phyloP scores from a whole-genome alignment of 2,888 invertebrate species.

The Exephanes ischioxanthus region DNA sequence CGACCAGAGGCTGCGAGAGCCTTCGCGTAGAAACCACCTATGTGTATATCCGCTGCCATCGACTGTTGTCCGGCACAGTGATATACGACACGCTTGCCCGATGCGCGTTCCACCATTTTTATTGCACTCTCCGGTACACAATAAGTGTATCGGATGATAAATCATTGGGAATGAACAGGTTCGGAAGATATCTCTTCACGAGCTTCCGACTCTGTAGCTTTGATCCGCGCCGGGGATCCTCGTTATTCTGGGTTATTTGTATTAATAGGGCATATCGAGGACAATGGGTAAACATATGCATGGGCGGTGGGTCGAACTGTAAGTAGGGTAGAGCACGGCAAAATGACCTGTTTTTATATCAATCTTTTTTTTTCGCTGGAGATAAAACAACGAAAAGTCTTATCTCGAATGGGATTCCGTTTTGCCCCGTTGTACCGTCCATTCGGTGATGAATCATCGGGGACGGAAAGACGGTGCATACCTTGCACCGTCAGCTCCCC shows the following conservation, averaged over 20 bases:
- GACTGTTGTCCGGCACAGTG: neutral
- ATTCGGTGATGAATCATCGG: constrained; percentile 16
- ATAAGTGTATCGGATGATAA: constrained; percentile 33
- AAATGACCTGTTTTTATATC: too few species aligned
- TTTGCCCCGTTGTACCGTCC: too few species aligned
- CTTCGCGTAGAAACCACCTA: constrained; percentile 48
- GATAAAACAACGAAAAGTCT: too few species aligned
- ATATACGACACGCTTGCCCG: constrained; percentile 21
- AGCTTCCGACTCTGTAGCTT: neutral
- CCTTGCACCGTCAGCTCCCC: neutral
- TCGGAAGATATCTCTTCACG: neutral
- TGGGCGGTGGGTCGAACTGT: too few species aligned
- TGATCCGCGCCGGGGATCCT: neutral
- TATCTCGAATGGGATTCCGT: too few species aligned
- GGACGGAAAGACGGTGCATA: neutral
- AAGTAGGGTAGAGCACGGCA: too few species aligned
- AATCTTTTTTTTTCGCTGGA: too few species aligned
- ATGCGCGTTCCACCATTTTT: constrained; percentile 29
- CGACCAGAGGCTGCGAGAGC: constrained; percentile 39
- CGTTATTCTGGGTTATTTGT: neutral
- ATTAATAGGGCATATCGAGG: neutral
- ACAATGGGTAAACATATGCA: neutral
- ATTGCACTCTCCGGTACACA: neutral
- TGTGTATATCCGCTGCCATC: constrained; percentile 24
- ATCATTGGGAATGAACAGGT: constrained; percentile 5